Conservation (phyloP, 92 coral and sea anemone genomes). For the Heliopora coerulea region DNA sequence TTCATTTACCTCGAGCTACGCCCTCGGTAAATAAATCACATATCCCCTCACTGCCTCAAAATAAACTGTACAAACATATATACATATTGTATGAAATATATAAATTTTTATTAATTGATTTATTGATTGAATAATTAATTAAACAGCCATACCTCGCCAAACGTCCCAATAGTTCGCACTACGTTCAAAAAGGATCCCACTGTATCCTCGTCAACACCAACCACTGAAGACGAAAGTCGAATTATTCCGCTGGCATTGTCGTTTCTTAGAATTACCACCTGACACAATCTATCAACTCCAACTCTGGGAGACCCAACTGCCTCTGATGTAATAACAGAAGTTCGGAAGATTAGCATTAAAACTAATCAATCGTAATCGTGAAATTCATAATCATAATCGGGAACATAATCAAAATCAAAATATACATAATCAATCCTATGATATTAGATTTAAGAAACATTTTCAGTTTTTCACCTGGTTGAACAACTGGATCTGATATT, state of each 20-base stretch:
- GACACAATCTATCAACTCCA: conserved; percentile 62
- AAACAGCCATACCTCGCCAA: conserved; percentile 82
- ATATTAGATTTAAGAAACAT: too few relatives aligned
- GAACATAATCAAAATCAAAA: too few relatives aligned
- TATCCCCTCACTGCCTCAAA: too few relatives aligned
- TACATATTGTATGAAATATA: too few relatives aligned
- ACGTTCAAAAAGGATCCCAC: conserved; percentile 66
- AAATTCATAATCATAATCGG: too few relatives aligned
- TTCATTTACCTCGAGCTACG: too few relatives aligned
- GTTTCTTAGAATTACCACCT: conserved; percentile 67
- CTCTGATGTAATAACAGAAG: conserved; percentile 19
- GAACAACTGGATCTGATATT: conserved; percentile 57
- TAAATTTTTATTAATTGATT: too few relatives aligned
- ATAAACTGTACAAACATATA: too few relatives aligned
- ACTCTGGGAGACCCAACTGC: conserved; percentile 80
- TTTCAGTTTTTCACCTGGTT: conserved; percentile 61
- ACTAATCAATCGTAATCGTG: too few relatives aligned
- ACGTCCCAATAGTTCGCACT: conserved; percentile 75
- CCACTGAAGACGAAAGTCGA: conserved; percentile 70
- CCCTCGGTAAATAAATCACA: too few relatives aligned
- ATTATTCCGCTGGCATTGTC: conserved; percentile 92
- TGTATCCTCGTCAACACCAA: conserved; percentile 73
- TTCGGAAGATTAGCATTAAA: neutral
- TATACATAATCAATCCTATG: too few relatives aligned
- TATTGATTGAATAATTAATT: too few relatives aligned